Conservation (phyloP, 2,113 vertebrate genomes). For the Heterotilapia buettikoferi region DNA sequence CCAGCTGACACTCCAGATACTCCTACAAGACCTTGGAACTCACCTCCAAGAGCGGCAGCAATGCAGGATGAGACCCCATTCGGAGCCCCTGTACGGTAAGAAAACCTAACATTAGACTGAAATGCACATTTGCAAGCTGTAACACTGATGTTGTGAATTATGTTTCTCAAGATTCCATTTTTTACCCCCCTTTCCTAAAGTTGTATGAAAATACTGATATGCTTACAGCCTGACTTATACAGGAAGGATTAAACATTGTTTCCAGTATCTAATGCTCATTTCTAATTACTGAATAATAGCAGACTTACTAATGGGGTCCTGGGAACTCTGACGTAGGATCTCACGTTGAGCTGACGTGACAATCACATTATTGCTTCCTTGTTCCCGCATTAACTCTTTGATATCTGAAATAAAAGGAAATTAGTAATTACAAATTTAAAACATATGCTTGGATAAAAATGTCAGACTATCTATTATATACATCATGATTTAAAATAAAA, state of each 20-base stretch:
- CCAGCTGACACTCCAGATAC: slow-evolving; percentile 50
- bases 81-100: slow-evolving; percentile 43
- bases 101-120: neutral
- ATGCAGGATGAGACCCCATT: slow-evolving; percentile 63
- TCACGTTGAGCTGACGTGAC: slow-evolving; percentile 80
- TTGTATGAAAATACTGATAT: neutral
- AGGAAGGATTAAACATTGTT: neutral
- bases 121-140: neutral
- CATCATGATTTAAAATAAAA: neutral
- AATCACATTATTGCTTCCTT: slow-evolving; percentile 80
- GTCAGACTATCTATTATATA: neutral
- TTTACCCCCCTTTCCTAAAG: accelerated
- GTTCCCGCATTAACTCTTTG: slow-evolving; percentile 79
- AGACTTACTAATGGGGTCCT: slow-evolving; percentile 77
- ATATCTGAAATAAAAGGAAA: slow-evolving; percentile 67
- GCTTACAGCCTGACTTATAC: neutral
- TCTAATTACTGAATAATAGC: neutral
- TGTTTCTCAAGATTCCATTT: neutral
- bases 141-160: neutral
- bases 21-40: slow-evolving; percentile 64
- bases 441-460: neutral
- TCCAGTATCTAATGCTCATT: neutral
- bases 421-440: neutral
- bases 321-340: slow-evolving; percentile 76
- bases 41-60: slow-evolving; percentile 53